phyloP scores from a whole-genome alignment of 2,888 invertebrate species.

The Rambutsinella grinnellia region DNA sequence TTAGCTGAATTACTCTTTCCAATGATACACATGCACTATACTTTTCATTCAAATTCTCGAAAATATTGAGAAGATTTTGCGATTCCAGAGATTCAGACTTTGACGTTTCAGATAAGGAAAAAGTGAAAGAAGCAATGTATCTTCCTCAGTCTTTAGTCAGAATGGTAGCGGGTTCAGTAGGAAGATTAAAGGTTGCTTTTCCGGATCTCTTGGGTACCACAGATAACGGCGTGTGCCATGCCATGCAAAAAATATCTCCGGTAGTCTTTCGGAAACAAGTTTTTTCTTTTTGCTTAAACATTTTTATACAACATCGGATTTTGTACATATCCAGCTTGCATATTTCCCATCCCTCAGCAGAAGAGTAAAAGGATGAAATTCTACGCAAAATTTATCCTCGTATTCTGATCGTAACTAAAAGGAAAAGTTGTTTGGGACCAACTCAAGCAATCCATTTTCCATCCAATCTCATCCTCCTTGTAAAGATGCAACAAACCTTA shows the following conservation, averaged over 20 bases:
- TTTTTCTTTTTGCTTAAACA: not conserved
- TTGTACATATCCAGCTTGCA: not conserved
- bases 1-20: too few species aligned
- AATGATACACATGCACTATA: too few species aligned
- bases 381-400: too few species aligned
- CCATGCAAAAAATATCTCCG: not conserved
- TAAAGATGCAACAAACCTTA: not conserved
- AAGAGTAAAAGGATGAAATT: too few species aligned
- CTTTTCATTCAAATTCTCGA: too few species aligned
- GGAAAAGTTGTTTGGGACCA: not conserved
- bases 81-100: too few species aligned
- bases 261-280: not conserved
- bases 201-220: slow-evolving; percentile 19
- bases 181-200: slow-evolving; percentile 41
- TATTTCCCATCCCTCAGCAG: slow-evolving; percentile 1
- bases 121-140: slow-evolving; percentile 32
- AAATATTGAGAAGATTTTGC: too few species aligned
- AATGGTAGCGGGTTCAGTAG: slow-evolving; percentile 14
- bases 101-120: too few species aligned
- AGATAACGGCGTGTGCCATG: slow-evolving; percentile 27
- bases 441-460: too few species aligned
- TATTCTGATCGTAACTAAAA: not conserved
- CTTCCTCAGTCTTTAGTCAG: too few species aligned
- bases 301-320: slow-evolving; percentile 6
- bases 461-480: slow-evolving; percentile 14